phyloP scores from a whole-genome alignment of 2,888 invertebrate genomes.

The Ectropis crepuscularia region DNA sequence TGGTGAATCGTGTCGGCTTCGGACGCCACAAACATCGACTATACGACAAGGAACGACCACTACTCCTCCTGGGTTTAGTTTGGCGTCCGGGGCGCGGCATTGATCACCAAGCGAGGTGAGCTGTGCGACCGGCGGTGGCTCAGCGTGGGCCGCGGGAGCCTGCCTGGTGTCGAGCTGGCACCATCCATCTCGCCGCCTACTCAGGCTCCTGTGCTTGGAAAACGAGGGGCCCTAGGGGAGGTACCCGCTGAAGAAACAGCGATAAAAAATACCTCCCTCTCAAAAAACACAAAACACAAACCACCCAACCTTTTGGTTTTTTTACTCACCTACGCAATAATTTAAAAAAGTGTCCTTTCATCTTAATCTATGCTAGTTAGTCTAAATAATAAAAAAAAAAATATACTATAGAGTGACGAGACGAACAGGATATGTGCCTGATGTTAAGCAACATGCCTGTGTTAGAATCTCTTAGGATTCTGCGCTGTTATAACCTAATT shows the following conservation, averaged over 20 bases:
- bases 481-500: no score
- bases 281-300: not conserved
- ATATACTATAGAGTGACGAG: no score
- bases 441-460: no score
- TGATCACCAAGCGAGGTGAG: conserved; percentile 27
- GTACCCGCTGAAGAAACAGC: conserved; percentile 38
- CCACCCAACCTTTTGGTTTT: no score
- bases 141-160: conserved; percentile 37
- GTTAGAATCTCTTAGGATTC: no score
- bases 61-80: conserved; percentile 33
- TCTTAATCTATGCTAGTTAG: no score
- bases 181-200: conserved; percentile 25
- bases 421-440: no score
- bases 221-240: conserved; percentile 39
- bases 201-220: conserved; percentile 39
- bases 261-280: conserved; percentile 23
- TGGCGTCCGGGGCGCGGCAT: conserved; percentile 38
- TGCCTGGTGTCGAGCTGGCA: conserved; percentile 32
- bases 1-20: conserved; percentile 35
- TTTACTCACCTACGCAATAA: no score
- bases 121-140: conserved; percentile 35
- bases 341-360: no score
- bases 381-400: no score
- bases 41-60: conserved; percentile 23
- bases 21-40: conserved; percentile 25